Base-by-base conservation (phyloP, 2,797 vertebrate species). In the Synanceia verrucosa region DNA sequence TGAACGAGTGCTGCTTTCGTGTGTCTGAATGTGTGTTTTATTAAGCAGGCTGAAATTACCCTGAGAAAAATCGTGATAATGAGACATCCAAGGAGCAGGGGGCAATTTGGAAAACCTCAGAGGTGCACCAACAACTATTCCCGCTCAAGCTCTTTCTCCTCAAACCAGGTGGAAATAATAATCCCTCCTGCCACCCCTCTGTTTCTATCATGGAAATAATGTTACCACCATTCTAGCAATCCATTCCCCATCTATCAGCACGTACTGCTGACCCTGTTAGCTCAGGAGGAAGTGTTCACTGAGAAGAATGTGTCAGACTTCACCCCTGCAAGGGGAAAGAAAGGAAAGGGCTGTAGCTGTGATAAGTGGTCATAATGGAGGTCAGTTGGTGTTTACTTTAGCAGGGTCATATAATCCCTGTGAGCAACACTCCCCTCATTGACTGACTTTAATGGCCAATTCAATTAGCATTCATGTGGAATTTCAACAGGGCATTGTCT, bases 321-420 rank as follows among this genome's bases (percentile, higher is more conserved):
- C 83, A 87, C 86, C 81, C 89, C 86, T 88, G 28, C 2, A 16
- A 75, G 78, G 68, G 84, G 70, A 88, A 74, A 85, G 81, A 91
- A 89, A 86, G 85, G 83, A 90, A 87, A 76, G 74, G 80, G 82
- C 66, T 78, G 82, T 78, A 81, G 90, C 82, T 77, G 87, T 88
- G 90, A 92, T 91, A 89, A 93, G 89, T 86, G 82, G 89, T 81
- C 82, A 84, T 92, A 76, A 91, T 88, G 86, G 89, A 93, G 91
- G 91, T 92, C 86, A 89, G 84, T 86, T 57, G 65, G 73, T 93
- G 90, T 92, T 92, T 91, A 75, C 84, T 91, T 86, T 85, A 86
- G 83, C 78, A 24, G 80, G 82, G 86, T 89, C 89, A 67, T 85
- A 88, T 91, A 92, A 87, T 90, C 89, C 87, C 86, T 56, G 82